These are phyloP conservation scores for Jaculus jaculus DNA, from an alignment of 2,113 vertebrate species.

Conservation along the genomic window DNA sequence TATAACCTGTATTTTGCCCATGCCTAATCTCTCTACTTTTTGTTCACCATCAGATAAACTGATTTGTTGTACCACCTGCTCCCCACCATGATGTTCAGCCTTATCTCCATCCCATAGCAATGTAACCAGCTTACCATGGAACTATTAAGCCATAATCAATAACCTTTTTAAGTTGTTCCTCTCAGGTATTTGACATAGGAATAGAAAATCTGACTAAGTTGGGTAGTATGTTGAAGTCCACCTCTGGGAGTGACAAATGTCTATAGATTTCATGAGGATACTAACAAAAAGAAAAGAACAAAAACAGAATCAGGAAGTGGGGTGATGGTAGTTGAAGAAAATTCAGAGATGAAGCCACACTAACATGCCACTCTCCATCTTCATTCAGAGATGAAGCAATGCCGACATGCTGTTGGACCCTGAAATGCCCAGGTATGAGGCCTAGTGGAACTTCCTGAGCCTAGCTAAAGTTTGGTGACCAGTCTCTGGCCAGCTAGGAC, in stretches of 20 bases:
- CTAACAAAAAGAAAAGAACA: background rate
- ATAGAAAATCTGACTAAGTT: background rate
- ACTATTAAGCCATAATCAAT: background rate
- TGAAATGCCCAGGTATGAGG: too few relatives aligned
- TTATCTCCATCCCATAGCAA: background rate
- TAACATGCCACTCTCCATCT: background rate
- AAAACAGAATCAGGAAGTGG: background rate
- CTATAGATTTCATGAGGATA: background rate
- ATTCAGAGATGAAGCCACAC: background rate
- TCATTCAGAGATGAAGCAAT: too few relatives aligned
- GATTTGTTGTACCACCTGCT: background rate
- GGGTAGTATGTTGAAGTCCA: background rate
- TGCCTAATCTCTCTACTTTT: background rate
- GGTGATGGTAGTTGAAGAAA: background rate
- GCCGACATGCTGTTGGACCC: too few relatives aligned
- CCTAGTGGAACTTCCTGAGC: too few relatives aligned
- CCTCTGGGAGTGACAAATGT: background rate
- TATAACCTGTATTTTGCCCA: too few relatives aligned
- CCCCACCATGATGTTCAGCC: background rate
- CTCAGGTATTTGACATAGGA: background rate
- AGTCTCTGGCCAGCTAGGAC: too few relatives aligned
- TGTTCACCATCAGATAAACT: background rate
- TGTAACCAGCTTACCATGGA: background rate
- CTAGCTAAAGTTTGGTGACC: too few relatives aligned
- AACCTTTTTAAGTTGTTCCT: background rate